Conservation (phyloP, 2,797 vertebrate genomes). For the Steatocranus sp. region DNA sequence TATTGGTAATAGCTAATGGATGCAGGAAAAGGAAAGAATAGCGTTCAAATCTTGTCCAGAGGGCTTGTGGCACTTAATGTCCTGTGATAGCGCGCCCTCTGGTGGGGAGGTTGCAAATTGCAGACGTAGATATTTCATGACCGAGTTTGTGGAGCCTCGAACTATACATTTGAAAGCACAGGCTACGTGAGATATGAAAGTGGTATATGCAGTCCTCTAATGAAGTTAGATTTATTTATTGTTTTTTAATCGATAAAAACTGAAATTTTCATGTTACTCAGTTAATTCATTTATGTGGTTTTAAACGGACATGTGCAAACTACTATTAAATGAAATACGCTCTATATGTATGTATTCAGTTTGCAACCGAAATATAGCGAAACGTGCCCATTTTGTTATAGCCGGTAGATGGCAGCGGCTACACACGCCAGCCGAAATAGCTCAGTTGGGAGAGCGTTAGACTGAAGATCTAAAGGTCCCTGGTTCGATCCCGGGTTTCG, state of each 20-base stretch:
- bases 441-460: conserved; percentile 75
- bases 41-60: neutral
- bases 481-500: conserved; percentile 71
- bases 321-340: neutral
- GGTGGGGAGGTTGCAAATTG: neutral
- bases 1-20: neutral
- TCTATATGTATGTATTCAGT: neutral
- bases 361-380: fast-evolving
- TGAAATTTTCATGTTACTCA: neutral
- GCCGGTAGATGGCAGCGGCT: fast-evolving
- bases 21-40: neutral
- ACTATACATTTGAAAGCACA: neutral
- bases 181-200: neutral
- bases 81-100: neutral
- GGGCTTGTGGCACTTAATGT: neutral
- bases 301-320: neutral
- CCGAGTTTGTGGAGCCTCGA: neutral
- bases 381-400: fast-evolving
- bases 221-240: neutral
- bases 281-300: neutral
- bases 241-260: neutral
- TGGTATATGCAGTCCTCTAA: neutral
- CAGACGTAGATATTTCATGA: neutral
- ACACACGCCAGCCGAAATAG: conserved; percentile 53
- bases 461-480: conserved; percentile 73